Evolutionary conservation across 2,888 invertebrate genomes (phyloP), one percentile per base, ranked within the genome.

Genomic region (Phania funesta): DNA sequence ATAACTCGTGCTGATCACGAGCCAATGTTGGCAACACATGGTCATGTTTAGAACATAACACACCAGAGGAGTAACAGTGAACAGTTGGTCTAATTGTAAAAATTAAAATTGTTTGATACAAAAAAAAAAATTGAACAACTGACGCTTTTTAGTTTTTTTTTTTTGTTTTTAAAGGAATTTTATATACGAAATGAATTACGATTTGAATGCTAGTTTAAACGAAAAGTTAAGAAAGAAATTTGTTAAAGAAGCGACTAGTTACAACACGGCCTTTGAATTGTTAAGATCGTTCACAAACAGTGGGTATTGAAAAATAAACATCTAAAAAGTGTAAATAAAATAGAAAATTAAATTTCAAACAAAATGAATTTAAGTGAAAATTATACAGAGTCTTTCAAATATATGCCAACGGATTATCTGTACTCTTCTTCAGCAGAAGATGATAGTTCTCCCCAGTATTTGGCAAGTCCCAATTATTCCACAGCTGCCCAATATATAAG

Each of bases 381-480:
- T 11, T 64, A 74, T 81, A 75, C 65, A 44, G 78, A 68, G 54
- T 20, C 62, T 3, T 77, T 70, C 38, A 76, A 77, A 75, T 77
- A 50, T 35, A 22, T 46, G 24, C 9, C 73, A 16, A 84, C 83
- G 26, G 86, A 87, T 78, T 86, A 86, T 44, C 84, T 85, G 26
- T 90, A 89, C 75, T 86, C 89, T 26, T 90, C 90, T 11, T 78
- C 82, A 0, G 48, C 60, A 22, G 90, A 90, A 84, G 90, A 90
- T 77, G 90, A 90, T 35, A 87, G 87, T 58, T 88, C 90, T 8
- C 35, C 16, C 0, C 90, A 87, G 48, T 90, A 87, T 38, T 46
- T 87, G 60, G 86, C 85, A 44, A 90, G 91, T 83, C 90, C 89
- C 13, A 86, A 84, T 56, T 90, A 87, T 64, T 41, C 68, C 11